Evolutionary conservation across 2,113 vertebrate genomes (phyloP), one percentile per base, ranked within the genome.

Genomic region (Mormyrus lacerda): DNA sequence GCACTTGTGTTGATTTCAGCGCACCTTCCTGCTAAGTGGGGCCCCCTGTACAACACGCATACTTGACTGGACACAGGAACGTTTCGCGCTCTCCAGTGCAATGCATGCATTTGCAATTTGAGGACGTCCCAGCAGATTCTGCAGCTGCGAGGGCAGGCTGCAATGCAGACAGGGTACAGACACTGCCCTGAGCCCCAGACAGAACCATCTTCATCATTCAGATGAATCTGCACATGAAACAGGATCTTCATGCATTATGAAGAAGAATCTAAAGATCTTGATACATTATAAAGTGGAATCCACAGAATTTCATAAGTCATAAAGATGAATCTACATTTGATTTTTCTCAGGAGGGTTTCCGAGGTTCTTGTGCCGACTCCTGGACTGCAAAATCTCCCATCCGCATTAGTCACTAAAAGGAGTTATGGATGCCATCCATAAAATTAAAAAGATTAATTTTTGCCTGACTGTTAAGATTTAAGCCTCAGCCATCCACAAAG

Each of bases 371-470:
- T 79, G 31, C 73, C 15, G 6, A 42, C 31, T 39, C 73, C 73
- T 79, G 2, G 35, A 79, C 31, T 79, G 15, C 35, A 79, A 79
- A 42, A 79, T 79, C 15, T 79, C 73, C 73, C 5, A 5, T 42
- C 17, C 6, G 0, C 17, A 7, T 79, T 79, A 35, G 11, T 42
- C 17, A 39, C 73, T 79, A 79, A 79, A 21, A 79, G 31, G 73
- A 79, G 73, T 79, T 79, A 79, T 79, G 73, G 73, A 79, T 42
- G 73, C 35, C 35, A 79, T 79, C 73, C 10, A 79, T 42, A 42
- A 79, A 79, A 79, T 79, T 42, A 79, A 79, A 35, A 79, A 79
- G 73, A 79, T 79, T 79, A 39, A 79, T 42, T 79, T 79, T 79
- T 42, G n/a, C 73, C 35, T 19, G 35, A 79, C 73, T 79, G 11